phyloP scores from a whole-genome alignment of 2,888 invertebrate species.

The Epirrhoe alternata region DNA sequence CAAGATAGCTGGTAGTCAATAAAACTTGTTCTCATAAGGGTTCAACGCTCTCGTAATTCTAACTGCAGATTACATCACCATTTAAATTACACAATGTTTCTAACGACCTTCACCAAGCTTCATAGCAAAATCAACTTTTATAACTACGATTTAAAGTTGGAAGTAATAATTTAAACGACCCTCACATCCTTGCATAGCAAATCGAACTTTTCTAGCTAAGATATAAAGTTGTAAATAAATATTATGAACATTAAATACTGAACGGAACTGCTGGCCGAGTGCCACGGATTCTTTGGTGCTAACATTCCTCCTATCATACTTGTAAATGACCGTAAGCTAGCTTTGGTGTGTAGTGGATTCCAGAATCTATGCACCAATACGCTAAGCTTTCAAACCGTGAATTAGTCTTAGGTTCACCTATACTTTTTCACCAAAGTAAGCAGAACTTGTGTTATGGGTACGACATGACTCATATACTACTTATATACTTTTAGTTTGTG shows the following conservation, averaged over 20 bases:
- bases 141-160: background rate
- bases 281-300: constrained; percentile 46
- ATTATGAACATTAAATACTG: constrained; percentile 11
- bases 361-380: background rate
- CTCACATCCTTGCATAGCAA: constrained; percentile 41
- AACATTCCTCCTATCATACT: constrained; percentile 11
- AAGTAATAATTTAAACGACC: constrained; percentile 40
- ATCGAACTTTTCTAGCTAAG: constrained; percentile 28
- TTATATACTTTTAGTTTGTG: too few species aligned
- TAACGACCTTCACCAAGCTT: background rate
- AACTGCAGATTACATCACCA: constrained; percentile 53
- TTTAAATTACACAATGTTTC: constrained; percentile 25
- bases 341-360: background rate
- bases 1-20: constrained; percentile 13
- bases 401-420: too few species aligned
- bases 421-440: too few species aligned
- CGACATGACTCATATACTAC: too few species aligned
- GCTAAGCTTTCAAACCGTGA: too few species aligned
- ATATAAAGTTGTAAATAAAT: constrained; percentile 48
- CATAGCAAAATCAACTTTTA: background rate
- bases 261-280: constrained; percentile 57
- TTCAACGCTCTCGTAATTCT: constrained; percentile 27
- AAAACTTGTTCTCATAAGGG: constrained; percentile 26
- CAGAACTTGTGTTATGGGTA: too few species aligned
- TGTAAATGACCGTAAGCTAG: background rate